Evolutionary conservation across 2,888 invertebrate species (phyloP).

Genomic region (Hecatera dysodea): DNA sequence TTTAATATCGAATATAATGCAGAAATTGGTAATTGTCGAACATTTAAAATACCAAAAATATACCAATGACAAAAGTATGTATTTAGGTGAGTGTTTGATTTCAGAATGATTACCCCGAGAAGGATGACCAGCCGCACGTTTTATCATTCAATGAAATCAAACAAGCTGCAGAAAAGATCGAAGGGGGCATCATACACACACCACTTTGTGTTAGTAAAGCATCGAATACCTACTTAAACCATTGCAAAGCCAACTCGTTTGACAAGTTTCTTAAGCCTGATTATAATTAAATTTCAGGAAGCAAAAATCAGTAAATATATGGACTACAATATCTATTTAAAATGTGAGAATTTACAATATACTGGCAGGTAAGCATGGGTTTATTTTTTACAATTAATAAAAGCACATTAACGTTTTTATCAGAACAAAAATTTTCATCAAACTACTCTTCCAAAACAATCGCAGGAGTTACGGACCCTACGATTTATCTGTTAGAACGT

Average conservation of each 20-base stretch:
- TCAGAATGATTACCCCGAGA: slow-evolving; percentile 58
- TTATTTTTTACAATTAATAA: neutral
- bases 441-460: neutral
- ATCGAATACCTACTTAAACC: neutral
- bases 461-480: neutral
- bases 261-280: neutral
- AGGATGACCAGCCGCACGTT: slow-evolving; percentile 68
- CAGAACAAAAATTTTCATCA: neutral
- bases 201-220: slow-evolving; percentile 83
- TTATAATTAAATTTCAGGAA: slow-evolving; percentile 76
- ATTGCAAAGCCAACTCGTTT: neutral
- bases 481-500: slow-evolving; percentile 2
- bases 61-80: neutral
- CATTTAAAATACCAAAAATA: neutral
- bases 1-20: neutral
- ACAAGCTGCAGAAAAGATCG: slow-evolving; percentile 83
- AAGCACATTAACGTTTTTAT: neutral
- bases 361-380: slow-evolving; percentile 93
- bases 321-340: slow-evolving; percentile 94
- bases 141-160: slow-evolving; percentile 84
- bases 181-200: slow-evolving; percentile 86
- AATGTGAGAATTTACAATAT: slow-evolving; percentile 96
- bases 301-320: slow-evolving; percentile 90
- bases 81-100: slow-evolving; percentile 25
- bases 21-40: slow-evolving; percentile 36